phyloP scores from a whole-genome alignment of 2,888 invertebrate genomes.

The Trissoscelio sp. region DNA sequence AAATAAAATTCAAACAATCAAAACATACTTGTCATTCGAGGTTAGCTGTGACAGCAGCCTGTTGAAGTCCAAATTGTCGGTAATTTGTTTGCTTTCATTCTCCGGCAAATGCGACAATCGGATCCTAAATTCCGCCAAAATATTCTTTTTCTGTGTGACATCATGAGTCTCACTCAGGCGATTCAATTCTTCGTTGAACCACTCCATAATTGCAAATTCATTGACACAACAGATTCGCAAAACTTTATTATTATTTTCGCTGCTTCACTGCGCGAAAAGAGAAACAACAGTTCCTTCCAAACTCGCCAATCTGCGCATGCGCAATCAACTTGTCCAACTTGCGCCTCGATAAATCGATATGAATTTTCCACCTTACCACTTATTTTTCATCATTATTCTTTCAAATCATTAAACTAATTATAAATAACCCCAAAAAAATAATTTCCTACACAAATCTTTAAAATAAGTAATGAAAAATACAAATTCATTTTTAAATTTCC shows the following conservation, averaged over 20 bases:
- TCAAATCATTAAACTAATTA: neutral
- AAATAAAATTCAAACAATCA: neutral
- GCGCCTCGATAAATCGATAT: neutral
- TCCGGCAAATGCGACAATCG: slow-evolving; percentile 72
- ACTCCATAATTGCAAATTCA: slow-evolving; percentile 72
- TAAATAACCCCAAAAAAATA: neutral
- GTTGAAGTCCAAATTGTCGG: slow-evolving; percentile 72
- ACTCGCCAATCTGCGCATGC: neutral
- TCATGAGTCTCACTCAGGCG: slow-evolving; percentile 72
- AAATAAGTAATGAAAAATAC: too few relatives aligned
- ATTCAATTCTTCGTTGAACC: slow-evolving; percentile 74
- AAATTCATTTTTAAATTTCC: too few relatives aligned
- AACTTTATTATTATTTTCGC: slow-evolving; percentile 18
- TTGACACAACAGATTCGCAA: slow-evolving; percentile 11
- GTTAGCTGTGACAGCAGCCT: slow-evolving; percentile 76
- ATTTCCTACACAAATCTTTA: too few relatives aligned
- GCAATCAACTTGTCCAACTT: neutral
- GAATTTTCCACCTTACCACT: neutral
- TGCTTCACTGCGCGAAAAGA: slow-evolving; percentile 3
- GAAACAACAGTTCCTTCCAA: neutral
- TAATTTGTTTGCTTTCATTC: slow-evolving; percentile 73
- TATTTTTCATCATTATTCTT: neutral
- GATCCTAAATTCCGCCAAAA: slow-evolving; percentile 76
- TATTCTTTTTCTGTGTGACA: slow-evolving; percentile 71
- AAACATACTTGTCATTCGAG: slow-evolving; percentile 76